phyloP scores from a whole-genome alignment of 1,140 invertebrate genomes.

The Episyrphus balteatus region DNA sequence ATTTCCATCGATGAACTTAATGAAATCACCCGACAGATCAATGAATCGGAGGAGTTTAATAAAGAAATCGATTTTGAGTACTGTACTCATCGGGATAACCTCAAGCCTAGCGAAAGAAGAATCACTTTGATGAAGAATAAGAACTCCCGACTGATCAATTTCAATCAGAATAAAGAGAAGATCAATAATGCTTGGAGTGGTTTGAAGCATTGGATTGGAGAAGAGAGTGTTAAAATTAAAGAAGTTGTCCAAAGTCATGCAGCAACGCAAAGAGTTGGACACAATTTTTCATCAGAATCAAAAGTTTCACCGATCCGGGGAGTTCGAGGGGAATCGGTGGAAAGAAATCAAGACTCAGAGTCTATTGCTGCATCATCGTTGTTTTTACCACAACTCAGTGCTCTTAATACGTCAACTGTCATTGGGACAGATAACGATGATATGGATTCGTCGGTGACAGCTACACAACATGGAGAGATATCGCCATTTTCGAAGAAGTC shows the following conservation, averaged over 20 bases:
- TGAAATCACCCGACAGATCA: conserved; percentile 31
- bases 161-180: conserved; percentile 37
- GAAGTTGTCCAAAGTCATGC: conserved; percentile 42
- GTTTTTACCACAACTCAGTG: too few species aligned
- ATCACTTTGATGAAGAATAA: conserved; percentile 34
- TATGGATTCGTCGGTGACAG: conserved; percentile 9
- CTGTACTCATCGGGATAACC: conserved; percentile 29
- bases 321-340: background rate
- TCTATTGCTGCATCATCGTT: background rate
- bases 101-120: conserved; percentile 27
- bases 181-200: conserved; percentile 41
- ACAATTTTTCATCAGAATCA: conserved; percentile 21
- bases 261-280: conserved; percentile 38
- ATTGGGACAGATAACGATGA: conserved; percentile 19
- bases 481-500: conserved; percentile 10
- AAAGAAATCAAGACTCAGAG: background rate
- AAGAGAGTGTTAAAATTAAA: conserved; percentile 38
- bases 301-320: conserved; percentile 1
- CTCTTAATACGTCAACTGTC: conserved; percentile 4
- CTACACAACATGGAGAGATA: conserved; percentile 18
- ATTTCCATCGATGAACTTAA: conserved; percentile 35
- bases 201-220: conserved; percentile 42
- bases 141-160: conserved; percentile 27
- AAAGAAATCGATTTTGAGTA: conserved; percentile 32
- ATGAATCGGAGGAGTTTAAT: conserved; percentile 32